phyloP scores from a whole-genome alignment of 1,140 invertebrate genomes.

The Lepidurus apus region DNA sequence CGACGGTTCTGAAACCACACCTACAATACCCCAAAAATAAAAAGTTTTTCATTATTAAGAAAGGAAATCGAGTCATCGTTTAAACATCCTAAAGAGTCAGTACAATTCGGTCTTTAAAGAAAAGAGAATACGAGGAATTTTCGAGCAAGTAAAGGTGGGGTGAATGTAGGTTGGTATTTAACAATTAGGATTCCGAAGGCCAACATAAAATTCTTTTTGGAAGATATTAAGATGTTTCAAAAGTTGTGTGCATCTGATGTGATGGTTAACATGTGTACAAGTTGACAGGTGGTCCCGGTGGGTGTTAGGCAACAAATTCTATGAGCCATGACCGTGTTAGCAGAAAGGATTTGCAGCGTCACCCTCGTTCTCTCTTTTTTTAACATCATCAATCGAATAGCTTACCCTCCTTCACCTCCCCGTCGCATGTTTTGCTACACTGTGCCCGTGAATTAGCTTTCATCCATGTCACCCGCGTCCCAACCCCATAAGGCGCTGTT shows the following conservation, averaged over 20 bases:
- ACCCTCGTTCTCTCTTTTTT: neutral
- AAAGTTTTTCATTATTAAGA: neutral
- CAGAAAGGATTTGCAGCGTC: conserved; percentile 17
- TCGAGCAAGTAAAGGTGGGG: neutral
- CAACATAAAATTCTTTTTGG: neutral
- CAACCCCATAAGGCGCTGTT: neutral
- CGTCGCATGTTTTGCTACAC: neutral
- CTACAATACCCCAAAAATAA: conserved; percentile 51
- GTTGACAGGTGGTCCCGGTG: neutral
- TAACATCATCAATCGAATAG: neutral
- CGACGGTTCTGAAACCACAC: conserved; percentile 92
- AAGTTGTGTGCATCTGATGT: neutral
- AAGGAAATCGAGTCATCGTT: neutral
- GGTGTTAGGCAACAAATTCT: conserved; percentile 13
- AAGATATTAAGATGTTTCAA: neutral
- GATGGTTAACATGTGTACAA: conserved; percentile 19
- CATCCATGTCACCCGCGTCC: conserved; percentile 1
- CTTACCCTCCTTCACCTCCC: neutral
- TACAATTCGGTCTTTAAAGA: neutral
- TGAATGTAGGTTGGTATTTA: too few species aligned
- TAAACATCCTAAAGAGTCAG: neutral
- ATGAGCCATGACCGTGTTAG: conserved; percentile 13
- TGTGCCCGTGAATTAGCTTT: conserved; percentile 10
- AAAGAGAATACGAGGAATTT: conserved; percentile 28
- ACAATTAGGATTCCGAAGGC: too few species aligned